Base-by-base conservation (phyloP, 2,888 invertebrate species). In the Ecdyonurus torrentis region DNA sequence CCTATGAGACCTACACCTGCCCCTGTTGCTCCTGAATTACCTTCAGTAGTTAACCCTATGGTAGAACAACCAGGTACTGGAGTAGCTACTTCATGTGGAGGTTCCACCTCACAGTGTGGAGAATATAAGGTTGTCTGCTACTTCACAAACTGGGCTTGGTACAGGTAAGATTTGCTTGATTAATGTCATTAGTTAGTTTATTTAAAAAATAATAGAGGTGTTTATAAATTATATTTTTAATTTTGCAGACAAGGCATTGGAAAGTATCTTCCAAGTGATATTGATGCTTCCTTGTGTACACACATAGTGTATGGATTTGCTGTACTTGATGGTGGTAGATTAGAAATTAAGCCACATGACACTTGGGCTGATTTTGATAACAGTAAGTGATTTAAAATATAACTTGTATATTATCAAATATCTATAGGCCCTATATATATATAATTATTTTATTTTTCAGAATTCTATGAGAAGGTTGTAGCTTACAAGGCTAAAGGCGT, bases 91-190 rank as follows among this genome's bases (percentile, higher is more conserved):
- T 10, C 55, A 5, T 55, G 55, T 22, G 55, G 20, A 18, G 55
- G 55, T 18, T 50, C 60, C 61, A 59, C 55, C 10, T 55, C 55
- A 7, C 55, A 5, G 7, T 55, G 55, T 22, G 66, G 67, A 52
- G 69, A 67, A 50, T 71, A 65, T 66, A 77, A 81, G 67, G 68
- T 92, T 0, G 88, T 92, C 0, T 93, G 92, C 71, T 93, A 93
- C 74, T 93, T 91, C 74, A 92, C 93, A 0, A 93, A 93, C 72
- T 94, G 93, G 93, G 91, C 93, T 0, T 92, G 92, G 91, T 92
- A 91, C 71, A 79, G 91, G 63, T 63, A 50, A 52, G 24, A 23
- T 66, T 65, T 22, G 64, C 60, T 23, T n/a, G 10, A 58, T 20
- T 25, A 61, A 52, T 61, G 23, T 10, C 24, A 23, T 22, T 25